Evolutionary conservation across 1,140 invertebrate genomes (phyloP), one percentile per base, ranked within the genome.

Genomic region (Drosophila paulistorum): DNA sequence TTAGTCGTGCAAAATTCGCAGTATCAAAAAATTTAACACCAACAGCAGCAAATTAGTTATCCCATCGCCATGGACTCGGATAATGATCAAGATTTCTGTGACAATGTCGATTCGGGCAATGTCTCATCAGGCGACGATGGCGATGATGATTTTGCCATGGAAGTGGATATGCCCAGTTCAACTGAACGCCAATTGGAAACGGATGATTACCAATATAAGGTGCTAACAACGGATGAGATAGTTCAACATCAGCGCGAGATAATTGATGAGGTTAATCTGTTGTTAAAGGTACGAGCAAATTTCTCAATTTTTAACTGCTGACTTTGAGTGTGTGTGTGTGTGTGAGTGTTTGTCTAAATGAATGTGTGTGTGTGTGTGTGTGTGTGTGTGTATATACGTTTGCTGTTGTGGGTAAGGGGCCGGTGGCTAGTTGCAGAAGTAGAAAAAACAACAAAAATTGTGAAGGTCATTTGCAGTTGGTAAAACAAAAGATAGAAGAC

Each of bases 211-310:
- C 96, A 96, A 39, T 98, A 96, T 93, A 96, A 98, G 94, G 97
- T 99, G 68, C 94, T 99, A 58, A 97, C 97, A 42, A 98, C 98
- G 26, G 98, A 99, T 91, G 95, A 98, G 94, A 98, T 99, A 92
- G 97, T 99, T 63, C 96, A 98, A 92, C 97, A 98, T 93, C 99
- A 99, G 98, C 96, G 98, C 54, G 98, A 99, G 93, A 98, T 95
- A 89, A 99, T 99, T 81, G 98, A 97, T 94, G 98, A 99, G 93
- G 98, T 99, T 66, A 97, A 97, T 92, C 95, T 94, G 63, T 96
- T 97, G 81, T 95, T 97, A 78, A 96, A 97, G 94, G 96, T 97
- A 63, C 61, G 94, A n/a, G 23, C 20, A 45, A 35, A 45, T 60
- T 20, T 60, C 17, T 35, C 37, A 39, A 13, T 39, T 20, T 45